Percentiles rank a stretch among this genome's conserved stretches.
Evolutionary conservation across 2,888 invertebrate species (phyloP).

Genomic region (Meliscaeva auricollis): DNA sequence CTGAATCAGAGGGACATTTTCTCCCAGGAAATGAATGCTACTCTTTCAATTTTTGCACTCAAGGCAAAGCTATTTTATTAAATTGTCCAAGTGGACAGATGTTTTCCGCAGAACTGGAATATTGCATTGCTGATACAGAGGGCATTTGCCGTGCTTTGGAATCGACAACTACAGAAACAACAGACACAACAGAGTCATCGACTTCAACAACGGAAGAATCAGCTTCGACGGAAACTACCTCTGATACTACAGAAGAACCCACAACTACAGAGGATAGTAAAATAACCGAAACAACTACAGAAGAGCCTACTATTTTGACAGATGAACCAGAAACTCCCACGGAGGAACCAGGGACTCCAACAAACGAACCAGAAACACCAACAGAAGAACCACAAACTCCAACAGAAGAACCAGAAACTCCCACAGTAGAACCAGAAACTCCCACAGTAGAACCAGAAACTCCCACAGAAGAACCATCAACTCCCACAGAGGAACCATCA

Average conservation of each 20-base stretch:
- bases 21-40: conserved; percentile 77
- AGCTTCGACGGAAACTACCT: background rate
- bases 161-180: conserved; percentile 53
- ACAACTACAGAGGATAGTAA: background rate
- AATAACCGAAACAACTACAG: background rate
- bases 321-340: background rate
- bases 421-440: background rate
- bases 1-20: conserved; percentile 30
- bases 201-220: background rate
- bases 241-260: background rate
- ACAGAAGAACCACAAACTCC: conserved; percentile 19
- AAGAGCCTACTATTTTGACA: background rate
- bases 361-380: conserved; percentile 3
- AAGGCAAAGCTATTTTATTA: conserved; percentile 71
- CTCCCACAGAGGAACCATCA: conserved; percentile 10
- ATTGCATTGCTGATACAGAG: conserved; percentile 77
- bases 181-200: background rate
- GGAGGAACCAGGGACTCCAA: background rate
- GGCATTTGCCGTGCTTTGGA: conserved; percentile 72
- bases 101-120: conserved; percentile 71
- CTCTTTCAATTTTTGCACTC: conserved; percentile 77
- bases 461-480: conserved; percentile 27
- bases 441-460: conserved; percentile 12
- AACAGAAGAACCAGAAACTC: conserved; percentile 4
- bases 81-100: conserved; percentile 77